Base-by-base conservation (phyloP, 2,888 invertebrate genomes). In the Pecten maximus region DNA sequence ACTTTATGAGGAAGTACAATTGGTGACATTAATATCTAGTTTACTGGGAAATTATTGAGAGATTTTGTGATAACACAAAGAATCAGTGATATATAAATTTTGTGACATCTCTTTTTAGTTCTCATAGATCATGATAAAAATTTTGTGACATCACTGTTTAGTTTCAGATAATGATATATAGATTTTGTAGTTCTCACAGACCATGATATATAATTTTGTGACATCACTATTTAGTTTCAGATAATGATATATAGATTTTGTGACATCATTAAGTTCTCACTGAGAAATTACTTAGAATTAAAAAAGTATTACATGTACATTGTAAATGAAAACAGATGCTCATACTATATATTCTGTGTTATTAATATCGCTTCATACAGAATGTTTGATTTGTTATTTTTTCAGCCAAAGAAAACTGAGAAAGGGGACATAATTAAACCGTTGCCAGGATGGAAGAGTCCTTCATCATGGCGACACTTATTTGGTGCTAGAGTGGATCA, bases 381-480 rank as follows among this genome's bases (percentile, higher is more conserved):
- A 48, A 40, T n/a, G 40, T 40, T 89, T 87, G 19, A 48, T 91
- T 10, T 88, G 88, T 87, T 91, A 87, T 89, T 48, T 40, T 93
- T 93, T 90, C 93, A 94, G 94, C 93, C 94, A 8, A 92, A 93
- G 88, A 93, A 93, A 40, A 93, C 92, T 87, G 89, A 91, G 35
- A 93, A 93, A 74, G 93, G 94, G 39, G 88, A 92, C 88, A 87
- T 90, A 87, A 44, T 90, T 23, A 90, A 89, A 88, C 92, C 91
- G 40, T 87, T 90, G 12, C 74, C 89, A 23, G 60, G 91, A 60
- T 96, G 96, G 96, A 95, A 95, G 92, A 93, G 94, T n/a, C 96
- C 96, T 0, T 91, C 92, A 35, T 96, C 96, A 16, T 96, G 96
- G 96, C 93, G 93, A 91, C 93, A 95, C 40, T 93, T 94, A 88